Conservation (phyloP, 2,888 invertebrate genomes). For the Drosophila merina region DNA sequence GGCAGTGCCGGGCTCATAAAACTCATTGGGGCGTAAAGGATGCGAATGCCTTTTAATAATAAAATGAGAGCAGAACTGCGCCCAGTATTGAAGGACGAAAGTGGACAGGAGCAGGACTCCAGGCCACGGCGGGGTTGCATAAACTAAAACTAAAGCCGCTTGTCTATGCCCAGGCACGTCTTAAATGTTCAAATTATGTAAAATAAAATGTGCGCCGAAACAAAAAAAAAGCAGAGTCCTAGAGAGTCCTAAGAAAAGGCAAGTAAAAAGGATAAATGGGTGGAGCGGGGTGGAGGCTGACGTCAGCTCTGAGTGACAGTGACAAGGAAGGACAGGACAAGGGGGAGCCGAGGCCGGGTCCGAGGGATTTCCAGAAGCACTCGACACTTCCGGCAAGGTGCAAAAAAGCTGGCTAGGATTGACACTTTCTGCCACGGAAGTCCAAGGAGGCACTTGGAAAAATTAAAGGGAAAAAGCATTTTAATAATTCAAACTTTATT, state of each 20-base stretch:
- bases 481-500: too few species aligned
- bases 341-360: conserved; percentile 5
- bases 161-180: conserved; percentile 77
- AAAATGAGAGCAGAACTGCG: conserved; percentile 51
- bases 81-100: conserved; percentile 8
- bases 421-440: conserved; percentile 32
- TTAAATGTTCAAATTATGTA: conserved; percentile 80
- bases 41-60: conserved; percentile 74
- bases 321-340: conserved; percentile 20
- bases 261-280: conserved; percentile 28
- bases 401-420: conserved; percentile 58
- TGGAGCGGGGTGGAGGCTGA: conserved; percentile 52
- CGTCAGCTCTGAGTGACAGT: conserved; percentile 74
- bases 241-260: conserved; percentile 9
- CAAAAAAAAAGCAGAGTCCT: conserved; percentile 45
- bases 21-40: conserved; percentile 79
- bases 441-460: not conserved
- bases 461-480: not conserved
- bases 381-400: conserved; percentile 70
- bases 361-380: conserved; percentile 51
- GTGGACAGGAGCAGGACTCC: conserved; percentile 32
- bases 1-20: conserved; percentile 56
- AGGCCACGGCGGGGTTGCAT: conserved; percentile 55
- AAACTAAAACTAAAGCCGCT: conserved; percentile 79
- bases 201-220: conserved; percentile 73